These are phyloP conservation scores for Mastacembelus armatus DNA, from an alignment of 2,797 vertebrate genomes.

Conservation along the genomic window DNA sequence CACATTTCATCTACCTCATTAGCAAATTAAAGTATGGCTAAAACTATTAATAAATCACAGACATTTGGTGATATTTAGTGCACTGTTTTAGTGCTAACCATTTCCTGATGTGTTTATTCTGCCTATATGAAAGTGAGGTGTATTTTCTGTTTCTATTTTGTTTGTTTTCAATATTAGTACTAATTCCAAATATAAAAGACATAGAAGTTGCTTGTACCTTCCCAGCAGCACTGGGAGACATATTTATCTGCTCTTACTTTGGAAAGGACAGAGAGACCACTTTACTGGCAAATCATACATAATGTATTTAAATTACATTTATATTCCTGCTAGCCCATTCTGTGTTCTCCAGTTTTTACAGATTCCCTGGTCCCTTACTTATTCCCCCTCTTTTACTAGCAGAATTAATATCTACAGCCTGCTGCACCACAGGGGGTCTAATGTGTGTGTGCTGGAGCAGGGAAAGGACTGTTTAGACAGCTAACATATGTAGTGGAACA, in stretches of 20 bases:
- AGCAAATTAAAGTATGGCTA: no score
- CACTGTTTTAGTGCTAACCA: no score
- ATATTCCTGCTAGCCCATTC: constrained; percentile 51
- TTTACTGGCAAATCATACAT: constrained; percentile 58
- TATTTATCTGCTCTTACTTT: constrained; percentile 36
- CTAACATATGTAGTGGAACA: constrained; percentile 69
- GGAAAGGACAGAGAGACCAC: constrained; percentile 34
- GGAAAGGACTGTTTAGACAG: constrained; percentile 64
- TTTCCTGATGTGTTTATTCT: no score
- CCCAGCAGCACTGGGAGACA: constrained; percentile 9
- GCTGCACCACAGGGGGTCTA: constrained; percentile 59
- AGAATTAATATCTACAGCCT: constrained; percentile 68
- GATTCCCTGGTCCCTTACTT: constrained; percentile 48
- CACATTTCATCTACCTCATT: no score
- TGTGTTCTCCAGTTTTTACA: constrained; percentile 42
- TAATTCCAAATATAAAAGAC: constrained; percentile 1
- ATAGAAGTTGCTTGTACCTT: background rate
- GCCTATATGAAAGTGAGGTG: no score
- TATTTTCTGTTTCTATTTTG: no score
- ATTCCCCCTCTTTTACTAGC: constrained; percentile 47
- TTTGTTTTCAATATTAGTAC: no score
- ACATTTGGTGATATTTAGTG: no score
- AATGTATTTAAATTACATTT: constrained; percentile 53
- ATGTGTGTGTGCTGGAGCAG: constrained; percentile 54
- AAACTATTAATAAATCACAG: no score